Conservation (phyloP, 2,888 invertebrate genomes). For the Frankliniella intonsa region DNA sequence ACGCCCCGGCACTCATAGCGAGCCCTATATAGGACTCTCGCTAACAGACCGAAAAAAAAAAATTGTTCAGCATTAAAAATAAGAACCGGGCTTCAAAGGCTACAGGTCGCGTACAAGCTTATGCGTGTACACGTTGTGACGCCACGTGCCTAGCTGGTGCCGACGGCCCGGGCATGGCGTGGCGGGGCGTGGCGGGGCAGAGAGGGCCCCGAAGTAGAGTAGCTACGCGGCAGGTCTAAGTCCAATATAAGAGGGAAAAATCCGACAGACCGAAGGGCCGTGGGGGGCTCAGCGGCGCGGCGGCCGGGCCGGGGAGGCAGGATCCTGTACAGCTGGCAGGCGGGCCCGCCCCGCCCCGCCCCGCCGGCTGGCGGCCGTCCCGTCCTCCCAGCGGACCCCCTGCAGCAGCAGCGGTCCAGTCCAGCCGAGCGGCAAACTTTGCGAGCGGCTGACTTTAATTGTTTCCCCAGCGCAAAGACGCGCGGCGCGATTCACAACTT, state of each 20-base stretch:
- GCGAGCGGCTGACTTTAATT: slow-evolving; percentile 26
- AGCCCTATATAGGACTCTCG: too few relatives aligned
- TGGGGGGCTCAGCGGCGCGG: too few relatives aligned
- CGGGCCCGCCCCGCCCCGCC: neutral
- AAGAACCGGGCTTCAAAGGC: too few relatives aligned
- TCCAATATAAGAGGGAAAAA: neutral
- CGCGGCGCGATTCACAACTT: slow-evolving; percentile 17
- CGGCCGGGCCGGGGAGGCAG: neutral
- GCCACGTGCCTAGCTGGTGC: too few relatives aligned
- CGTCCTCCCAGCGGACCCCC: neutral
- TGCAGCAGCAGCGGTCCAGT: neutral
- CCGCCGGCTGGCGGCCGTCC: neutral
- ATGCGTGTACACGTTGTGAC: too few relatives aligned
- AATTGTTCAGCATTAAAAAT: too few relatives aligned
- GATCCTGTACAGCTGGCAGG: neutral
- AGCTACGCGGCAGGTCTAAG: neutral
- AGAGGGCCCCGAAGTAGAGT: neutral
- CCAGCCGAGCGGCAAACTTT: slow-evolving; percentile 24
- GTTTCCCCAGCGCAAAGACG: slow-evolving; percentile 24
- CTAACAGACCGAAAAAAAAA: too few relatives aligned
- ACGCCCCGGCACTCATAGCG: too few relatives aligned
- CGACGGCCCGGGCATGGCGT: neutral
- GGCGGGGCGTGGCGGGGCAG: neutral
- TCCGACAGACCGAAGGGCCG: neutral
- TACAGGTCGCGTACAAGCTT: too few relatives aligned